Evolutionary conservation across 2,888 invertebrate genomes (phyloP).

Genomic region (Lissocephala sabroskyi): DNA sequence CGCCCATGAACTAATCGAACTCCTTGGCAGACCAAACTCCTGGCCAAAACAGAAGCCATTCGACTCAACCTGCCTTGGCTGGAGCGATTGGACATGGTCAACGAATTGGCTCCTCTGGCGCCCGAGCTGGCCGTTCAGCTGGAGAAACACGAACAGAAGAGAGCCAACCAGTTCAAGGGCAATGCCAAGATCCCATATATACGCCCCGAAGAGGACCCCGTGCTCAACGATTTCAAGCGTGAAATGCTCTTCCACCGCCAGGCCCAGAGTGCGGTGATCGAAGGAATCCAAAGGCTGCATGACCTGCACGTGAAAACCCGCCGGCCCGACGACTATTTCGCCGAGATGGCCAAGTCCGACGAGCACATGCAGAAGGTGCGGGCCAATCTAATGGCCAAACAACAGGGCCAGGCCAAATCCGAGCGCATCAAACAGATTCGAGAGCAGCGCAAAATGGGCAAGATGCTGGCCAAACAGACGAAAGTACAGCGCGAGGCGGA

Average conservation of each 20-base stretch:
- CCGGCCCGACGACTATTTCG: slow-evolving; percentile 96
- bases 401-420: slow-evolving; percentile 86
- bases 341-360: slow-evolving; percentile 99
- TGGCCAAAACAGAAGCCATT: slow-evolving; percentile 81
- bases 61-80: slow-evolving; percentile 86
- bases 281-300: slow-evolving; percentile 85
- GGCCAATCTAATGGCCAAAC: slow-evolving; percentile 86
- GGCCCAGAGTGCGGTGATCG: slow-evolving; percentile 88
- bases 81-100: slow-evolving; percentile 87
- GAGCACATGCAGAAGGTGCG: slow-evolving; percentile 97
- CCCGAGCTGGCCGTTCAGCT: slow-evolving; percentile 87
- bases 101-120: slow-evolving; percentile 84
- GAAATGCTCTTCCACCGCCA: slow-evolving; percentile 91
- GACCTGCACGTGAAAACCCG: slow-evolving; percentile 83
- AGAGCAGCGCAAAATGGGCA: slow-evolving; percentile 93
- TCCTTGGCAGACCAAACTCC: slow-evolving; percentile 73
- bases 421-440: slow-evolving; percentile 93
- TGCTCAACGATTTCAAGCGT: slow-evolving; percentile 91
- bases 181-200: slow-evolving; percentile 80
- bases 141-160: slow-evolving; percentile 82
- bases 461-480: slow-evolving; percentile 88
- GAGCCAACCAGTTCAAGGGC: slow-evolving; percentile 78
- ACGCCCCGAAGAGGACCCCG: slow-evolving; percentile 81
- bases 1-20: background rate
- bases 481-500: slow-evolving; percentile 89